Base-by-base conservation (phyloP, 2,797 vertebrate species). In the Knipowitschia caucasica region DNA sequence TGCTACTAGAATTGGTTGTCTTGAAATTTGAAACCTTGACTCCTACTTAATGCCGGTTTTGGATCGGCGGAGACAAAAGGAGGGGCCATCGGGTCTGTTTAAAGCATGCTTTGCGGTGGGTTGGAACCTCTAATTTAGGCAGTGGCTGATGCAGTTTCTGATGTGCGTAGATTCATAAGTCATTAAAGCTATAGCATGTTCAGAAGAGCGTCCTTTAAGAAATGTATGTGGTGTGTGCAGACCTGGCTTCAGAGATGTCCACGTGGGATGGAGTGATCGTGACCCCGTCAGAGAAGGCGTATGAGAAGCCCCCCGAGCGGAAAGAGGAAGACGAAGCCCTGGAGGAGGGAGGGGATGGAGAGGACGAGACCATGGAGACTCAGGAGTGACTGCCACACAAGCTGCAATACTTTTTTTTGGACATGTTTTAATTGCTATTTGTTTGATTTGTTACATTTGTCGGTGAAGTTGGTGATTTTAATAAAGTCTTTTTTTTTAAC, bases 241-340 rank as follows among this genome's bases (percentile, higher is more conserved):
- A 94, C 54, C 78, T 99, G 59, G 93, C 94, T 0, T 89, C 91
- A 0, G 94, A 99, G 70, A 98, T 99, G 92, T 98, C 96, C 14
- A 98, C 95, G 0, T 98, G 96, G 96, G 96, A 98, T 0, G 96
- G 96, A 0, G 96, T 98, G 64, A 98, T 99, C 0, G 95, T 99
- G 46, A 98, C 95, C 0, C 96, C 96, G 0, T 99, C 96, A 0
- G 96, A 98, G 78, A 98, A 96, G 71, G 96, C 95, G 0, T 99
- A 98, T 0, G 95, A 98, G 81, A 98, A 98, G 44, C 95, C 96
- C 0, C 94, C 95, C 0, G 96, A 98, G 82, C 94, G 93, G 78
- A 99, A 98, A 61, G 96, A 98, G 69, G 96, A 98, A 0, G 96
- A 98, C 0, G 94, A 95, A 29, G 92, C 91, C 1, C 80, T 95